Percentiles rank a stretch among this genome's conserved stretches.
Conservation (phyloP, 1,140 invertebrate species). For the Medauroidea extradentata region DNA sequence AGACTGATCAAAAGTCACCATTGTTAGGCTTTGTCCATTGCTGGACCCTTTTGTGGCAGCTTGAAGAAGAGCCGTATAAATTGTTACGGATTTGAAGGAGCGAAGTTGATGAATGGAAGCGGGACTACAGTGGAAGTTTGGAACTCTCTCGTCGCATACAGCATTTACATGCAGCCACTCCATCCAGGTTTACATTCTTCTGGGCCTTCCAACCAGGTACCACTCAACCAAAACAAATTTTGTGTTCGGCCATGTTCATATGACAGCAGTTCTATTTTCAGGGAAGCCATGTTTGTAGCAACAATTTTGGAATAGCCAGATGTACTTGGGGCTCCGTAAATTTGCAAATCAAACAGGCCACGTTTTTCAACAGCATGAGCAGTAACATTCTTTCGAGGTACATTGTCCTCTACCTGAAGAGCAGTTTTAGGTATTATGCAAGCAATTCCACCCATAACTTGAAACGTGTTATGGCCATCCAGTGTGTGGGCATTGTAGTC, state of each 20-base stretch:
- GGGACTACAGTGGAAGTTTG: background rate
- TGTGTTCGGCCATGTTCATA: background rate
- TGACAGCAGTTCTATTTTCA: background rate
- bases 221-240: constrained; percentile 17
- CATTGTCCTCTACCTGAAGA: background rate
- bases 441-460: constrained; percentile 29
- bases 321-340: background rate
- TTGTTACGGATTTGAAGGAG: background rate
- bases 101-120: background rate
- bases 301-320: background rate
- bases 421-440: constrained; percentile 16
- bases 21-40: constrained; percentile 30
- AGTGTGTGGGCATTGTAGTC: constrained; percentile 29
- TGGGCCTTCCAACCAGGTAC: constrained; percentile 18
- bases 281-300: background rate
- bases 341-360: background rate
- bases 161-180: constrained; percentile 26
- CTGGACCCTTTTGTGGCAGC: background rate
- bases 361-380: background rate
- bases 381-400: background rate
- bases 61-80: background rate
- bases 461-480: constrained; percentile 27
- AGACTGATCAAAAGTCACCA: background rate
- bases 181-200: constrained; percentile 21
- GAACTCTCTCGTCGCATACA: too few species aligned